A percentile compares a stretch with the other conserved stretches of the same genome.
These are phyloP conservation scores for Falco punctatus DNA, from an alignment of 2,113 vertebrate genomes.

Conservation along the genomic window DNA sequence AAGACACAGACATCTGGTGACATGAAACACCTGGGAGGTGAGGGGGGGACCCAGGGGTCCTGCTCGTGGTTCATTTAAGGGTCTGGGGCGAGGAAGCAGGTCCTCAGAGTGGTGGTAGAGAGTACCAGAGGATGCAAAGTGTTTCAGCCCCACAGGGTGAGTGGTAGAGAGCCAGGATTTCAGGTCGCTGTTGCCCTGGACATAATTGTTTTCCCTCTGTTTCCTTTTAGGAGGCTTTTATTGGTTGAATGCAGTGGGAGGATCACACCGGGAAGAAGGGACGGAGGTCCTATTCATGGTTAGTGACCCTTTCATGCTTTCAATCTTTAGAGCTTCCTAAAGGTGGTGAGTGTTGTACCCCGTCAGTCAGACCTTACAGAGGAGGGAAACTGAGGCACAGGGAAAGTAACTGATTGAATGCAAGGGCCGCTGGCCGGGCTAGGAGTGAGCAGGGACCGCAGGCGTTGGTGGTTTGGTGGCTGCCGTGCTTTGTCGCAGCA, in stretches of 20 bases:
- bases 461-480: fast-evolving
- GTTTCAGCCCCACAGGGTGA: neutral
- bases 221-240: constrained; percentile 72
- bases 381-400: neutral
- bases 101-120: neutral
- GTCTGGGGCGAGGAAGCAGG: neutral
- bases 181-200: neutral
- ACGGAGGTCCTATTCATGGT: constrained; percentile 68
- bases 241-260: constrained; percentile 71
- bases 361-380: neutral
- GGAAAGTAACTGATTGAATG: neutral
- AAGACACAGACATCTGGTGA: neutral
- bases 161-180: neutral
- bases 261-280: constrained; percentile 66
- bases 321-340: constrained; percentile 73
- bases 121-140: neutral
- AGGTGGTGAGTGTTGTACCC: neutral
- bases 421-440: neutral
- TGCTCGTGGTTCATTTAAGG: neutral
- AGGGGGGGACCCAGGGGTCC: neutral
- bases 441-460: neutral
- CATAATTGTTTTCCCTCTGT: constrained; percentile 65
- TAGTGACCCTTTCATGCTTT: constrained; percentile 74
- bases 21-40: neutral
- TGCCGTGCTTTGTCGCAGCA: fast-evolving